Base-by-base conservation (phyloP, 2,888 invertebrate genomes). In the Tiliacea citrago region DNA sequence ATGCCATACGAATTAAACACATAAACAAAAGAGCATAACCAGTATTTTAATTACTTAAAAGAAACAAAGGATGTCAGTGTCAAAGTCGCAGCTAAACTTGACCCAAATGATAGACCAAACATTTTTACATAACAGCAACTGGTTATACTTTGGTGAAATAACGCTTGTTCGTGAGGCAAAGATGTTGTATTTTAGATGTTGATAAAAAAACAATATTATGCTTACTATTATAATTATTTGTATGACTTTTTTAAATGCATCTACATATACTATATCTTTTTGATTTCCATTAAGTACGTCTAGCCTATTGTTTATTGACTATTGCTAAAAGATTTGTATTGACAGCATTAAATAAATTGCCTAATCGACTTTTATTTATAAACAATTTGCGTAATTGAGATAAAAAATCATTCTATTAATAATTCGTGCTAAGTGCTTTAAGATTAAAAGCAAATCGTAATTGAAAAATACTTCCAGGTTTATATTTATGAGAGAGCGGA, bases 41-140 rank as follows among this genome's bases (percentile, higher is more conserved):
- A 57, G 39, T 73, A 0, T 70, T 66, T 67, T 65, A 75, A 82
- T 84, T 58, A 66, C 18, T 35, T 21, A 29, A 49, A 79, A 55
- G 10, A 68, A 66, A 75, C 60, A 68, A 77, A 80, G 77, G 82
- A 79, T 80, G 81, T 78, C 84, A 86, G 58, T 87, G 88, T 81
- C 86, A 86, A 80, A 82, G 79, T 83, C 86, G 83, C 73, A 81
- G 88, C 83, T 86, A 82, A 86, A 91, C 91, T 91, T 92, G 92
- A 92, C 92, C 91, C 84, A 82, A 88, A 91, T 90, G 87, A 77
- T 79, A 83, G 80, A 82, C 83, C 79, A 86, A 90, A 91, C 83
- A 89, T 85, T 88, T 39, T 90, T 88, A 90, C 88, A 86, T 89
- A 90, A 88, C 84, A 80, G 80, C 84, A 86, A 84, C 87, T 84